Base-by-base conservation (phyloP, 2,797 vertebrate species). In the Falco peregrinus region DNA sequence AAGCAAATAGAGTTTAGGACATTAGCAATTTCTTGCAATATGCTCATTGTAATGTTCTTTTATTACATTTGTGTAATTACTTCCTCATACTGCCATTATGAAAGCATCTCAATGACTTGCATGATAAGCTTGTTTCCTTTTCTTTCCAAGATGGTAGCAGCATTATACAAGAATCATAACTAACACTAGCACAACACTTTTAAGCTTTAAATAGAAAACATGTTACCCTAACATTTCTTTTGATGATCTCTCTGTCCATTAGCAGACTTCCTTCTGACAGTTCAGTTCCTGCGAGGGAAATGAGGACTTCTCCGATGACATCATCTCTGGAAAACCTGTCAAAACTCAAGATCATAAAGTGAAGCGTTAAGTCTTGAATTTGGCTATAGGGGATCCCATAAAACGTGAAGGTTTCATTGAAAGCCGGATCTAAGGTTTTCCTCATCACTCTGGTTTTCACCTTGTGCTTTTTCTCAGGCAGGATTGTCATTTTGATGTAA, bases 271-370 rank as follows among this genome's bases (percentile, higher is more conserved):
- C 99, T 89, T 99, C 99, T 2, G 98, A 98, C 61, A 99, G 96
- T 95, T 99, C 99, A 43, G 98, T 98, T 84, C 99, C 99, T 56
- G 98, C 97, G 2, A 99, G 98, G 22, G 99, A 99, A 60, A 99
- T 99, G 4, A 99, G 97, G 39, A 99, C 99, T 98, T 99, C 99
- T 89, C 99, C 99, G 71, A 99, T 99, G 86, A 99, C 97, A 89
- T 99, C 99, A 92, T 99, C 99, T 61, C 99, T 98, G 84, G 99
- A 99, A 98, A 99, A 99, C 17, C 99, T 98, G 93, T 99, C 99
- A 54, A 99, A 99, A 96, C 99, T 99, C 95, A 99, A 97, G 67
- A 99, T 98, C 95, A 99, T 99, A 94, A 99, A 99, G 95, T 99
- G 99, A 84, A 99, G 98, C 17, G 98, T 98, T 96, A 99, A 79